phyloP scores from a whole-genome alignment of 2,113 vertebrate genomes.

The Eulemur macaco region DNA sequence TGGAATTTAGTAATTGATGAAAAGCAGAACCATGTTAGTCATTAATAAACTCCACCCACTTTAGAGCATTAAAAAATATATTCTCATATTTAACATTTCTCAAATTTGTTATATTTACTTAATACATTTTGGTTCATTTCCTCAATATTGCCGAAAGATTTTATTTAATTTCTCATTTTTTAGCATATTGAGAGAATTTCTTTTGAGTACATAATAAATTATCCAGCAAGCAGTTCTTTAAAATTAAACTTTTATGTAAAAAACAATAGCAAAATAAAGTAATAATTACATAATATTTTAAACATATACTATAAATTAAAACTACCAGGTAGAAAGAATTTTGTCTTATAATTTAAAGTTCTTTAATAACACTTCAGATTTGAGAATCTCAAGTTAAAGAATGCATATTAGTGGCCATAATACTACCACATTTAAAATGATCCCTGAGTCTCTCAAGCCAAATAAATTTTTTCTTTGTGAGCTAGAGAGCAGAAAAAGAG shows the following conservation, averaged over 20 bases:
- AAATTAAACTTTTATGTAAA: background rate
- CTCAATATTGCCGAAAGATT: background rate
- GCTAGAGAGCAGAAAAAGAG: background rate
- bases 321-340: background rate
- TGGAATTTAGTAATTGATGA: constrained; percentile 67
- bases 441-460: background rate
- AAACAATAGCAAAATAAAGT: background rate
- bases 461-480: background rate
- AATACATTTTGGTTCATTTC: constrained; percentile 1
- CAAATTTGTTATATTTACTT: constrained; percentile 32
- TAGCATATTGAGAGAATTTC: background rate
- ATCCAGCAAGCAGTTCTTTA: background rate
- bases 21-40: constrained; percentile 63
- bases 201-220: background rate
- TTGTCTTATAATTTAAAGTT: background rate
- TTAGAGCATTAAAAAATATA: constrained; percentile 43
- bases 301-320: background rate
- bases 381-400: constrained; percentile 24
- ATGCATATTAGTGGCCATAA: background rate
- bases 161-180: constrained; percentile 10
- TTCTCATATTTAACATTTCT: constrained; percentile 39
- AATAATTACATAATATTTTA: background rate
- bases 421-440: background rate
- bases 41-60: constrained; percentile 58
- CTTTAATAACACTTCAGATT: constrained; percentile 19